Percentiles rank a stretch among this genome's conserved stretches.
Evolutionary conservation across 1,140 invertebrate species (phyloP).

Genomic region (Rhopalosiphum padi): DNA sequence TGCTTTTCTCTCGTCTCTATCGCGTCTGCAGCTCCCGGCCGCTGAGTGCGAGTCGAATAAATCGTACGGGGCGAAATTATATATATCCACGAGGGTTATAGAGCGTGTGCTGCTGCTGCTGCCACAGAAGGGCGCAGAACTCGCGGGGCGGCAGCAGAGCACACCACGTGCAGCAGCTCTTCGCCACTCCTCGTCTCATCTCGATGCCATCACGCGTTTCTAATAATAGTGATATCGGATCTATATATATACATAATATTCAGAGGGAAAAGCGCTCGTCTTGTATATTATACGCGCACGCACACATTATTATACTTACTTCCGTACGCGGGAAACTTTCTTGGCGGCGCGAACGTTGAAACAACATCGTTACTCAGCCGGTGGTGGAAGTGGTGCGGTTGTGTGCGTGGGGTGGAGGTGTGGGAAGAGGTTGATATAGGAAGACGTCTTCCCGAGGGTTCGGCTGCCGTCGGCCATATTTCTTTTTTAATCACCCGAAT

Average conservation of each 20-base stretch:
- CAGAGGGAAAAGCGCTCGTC: constrained; percentile 7
- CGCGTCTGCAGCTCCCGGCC: too few relatives aligned
- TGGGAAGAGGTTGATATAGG: constrained; percentile 6
- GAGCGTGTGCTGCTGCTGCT: neutral
- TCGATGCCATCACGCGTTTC: constrained; percentile 7
- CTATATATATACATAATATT: neutral
- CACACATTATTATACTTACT: neutral
- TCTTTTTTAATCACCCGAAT: constrained; percentile 51
- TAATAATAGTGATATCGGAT: constrained; percentile 36
- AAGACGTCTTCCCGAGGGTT: constrained; percentile 54
- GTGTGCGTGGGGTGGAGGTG: neutral
- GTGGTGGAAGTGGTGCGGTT: neutral
- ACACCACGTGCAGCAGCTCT: constrained; percentile 17
- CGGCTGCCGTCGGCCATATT: constrained; percentile 11
- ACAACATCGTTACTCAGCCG: constrained; percentile 53
- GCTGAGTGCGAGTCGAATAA: neutral
- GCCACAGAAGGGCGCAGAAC: neutral
- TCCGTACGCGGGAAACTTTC: constrained; percentile 31
- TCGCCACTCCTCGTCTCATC: neutral
- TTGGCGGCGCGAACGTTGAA: constrained; percentile 38
- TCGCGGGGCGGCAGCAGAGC: neutral
- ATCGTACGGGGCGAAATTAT: neutral
- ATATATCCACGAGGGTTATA: neutral
- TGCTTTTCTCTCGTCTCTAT: neutral
- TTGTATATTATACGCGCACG: neutral